Evolutionary conservation across 2,113 vertebrate genomes (phyloP).

Genomic region (Coregonus clupeaformis): DNA sequence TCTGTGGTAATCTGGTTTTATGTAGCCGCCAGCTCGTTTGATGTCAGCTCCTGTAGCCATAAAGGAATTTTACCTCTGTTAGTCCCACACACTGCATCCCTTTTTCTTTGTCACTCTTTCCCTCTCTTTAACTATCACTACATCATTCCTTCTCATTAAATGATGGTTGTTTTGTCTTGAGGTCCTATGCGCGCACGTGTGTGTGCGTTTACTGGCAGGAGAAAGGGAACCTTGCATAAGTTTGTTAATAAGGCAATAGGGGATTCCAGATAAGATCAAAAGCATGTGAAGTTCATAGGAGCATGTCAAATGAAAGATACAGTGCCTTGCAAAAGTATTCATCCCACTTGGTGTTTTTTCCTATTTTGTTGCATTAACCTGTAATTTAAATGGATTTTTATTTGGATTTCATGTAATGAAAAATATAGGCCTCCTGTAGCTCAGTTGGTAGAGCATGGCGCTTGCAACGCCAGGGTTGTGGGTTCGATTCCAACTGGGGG

Average conservation of each 20-base stretch:
- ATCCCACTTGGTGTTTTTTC: too few relatives aligned
- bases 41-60: constrained; percentile 4
- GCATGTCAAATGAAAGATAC: too few relatives aligned
- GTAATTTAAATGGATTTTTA: too few relatives aligned
- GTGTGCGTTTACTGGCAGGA: neutral
- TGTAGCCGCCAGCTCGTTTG: constrained; percentile 18
- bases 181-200: constrained; percentile 25
- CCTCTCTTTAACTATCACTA: constrained; percentile 8
- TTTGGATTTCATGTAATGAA: too few relatives aligned
- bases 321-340: too few relatives aligned
- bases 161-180: neutral
- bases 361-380: too few relatives aligned
- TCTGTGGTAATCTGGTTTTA: constrained; percentile 26
- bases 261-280: constrained; percentile 48
- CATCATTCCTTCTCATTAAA: constrained; percentile 6
- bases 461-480: too few relatives aligned
- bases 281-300: too few relatives aligned
- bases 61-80: constrained; percentile 34
- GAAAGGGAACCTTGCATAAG: constrained; percentile 38
- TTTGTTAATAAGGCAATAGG: constrained; percentile 25
- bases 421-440: too few relatives aligned
- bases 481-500: too few relatives aligned
- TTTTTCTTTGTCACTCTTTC: neutral
- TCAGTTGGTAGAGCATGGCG: too few relatives aligned
- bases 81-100: neutral